Percentiles rank a stretch among this genome's conserved stretches.
These are phyloP conservation scores for Glossosoma conforme DNA, from an alignment of 1,140 invertebrate species.

Conservation along the genomic window DNA sequence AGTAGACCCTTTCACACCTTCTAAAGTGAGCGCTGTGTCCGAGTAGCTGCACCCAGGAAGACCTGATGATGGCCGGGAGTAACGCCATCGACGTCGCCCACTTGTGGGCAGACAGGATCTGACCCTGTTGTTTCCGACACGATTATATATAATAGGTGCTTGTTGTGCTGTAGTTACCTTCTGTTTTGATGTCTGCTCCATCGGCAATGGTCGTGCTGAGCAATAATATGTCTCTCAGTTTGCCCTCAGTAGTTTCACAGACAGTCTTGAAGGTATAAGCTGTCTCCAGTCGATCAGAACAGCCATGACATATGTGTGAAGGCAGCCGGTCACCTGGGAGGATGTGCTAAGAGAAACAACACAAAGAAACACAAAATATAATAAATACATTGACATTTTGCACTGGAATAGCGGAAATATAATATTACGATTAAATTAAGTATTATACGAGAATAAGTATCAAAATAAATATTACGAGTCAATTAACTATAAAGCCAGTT, in stretches of 20 bases:
- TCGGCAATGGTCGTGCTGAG: too few relatives aligned
- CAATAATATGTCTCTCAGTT: not conserved
- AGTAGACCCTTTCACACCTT: too few relatives aligned
- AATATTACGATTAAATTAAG: not conserved
- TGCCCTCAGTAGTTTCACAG: not conserved
- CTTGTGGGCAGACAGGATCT: too few relatives aligned
- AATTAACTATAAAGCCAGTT: too few relatives aligned
- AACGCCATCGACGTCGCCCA: too few relatives aligned
- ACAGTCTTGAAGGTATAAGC: slow-evolving; percentile 3
- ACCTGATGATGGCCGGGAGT: too few relatives aligned
- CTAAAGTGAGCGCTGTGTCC: too few relatives aligned
- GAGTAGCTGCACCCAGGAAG: too few relatives aligned
- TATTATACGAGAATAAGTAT: not conserved
- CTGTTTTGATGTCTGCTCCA: not conserved
- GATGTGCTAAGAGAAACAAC: not conserved
- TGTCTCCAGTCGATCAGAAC: not conserved
- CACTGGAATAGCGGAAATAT: not conserved
- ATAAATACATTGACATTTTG: not conserved
- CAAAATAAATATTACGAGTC: too few relatives aligned
- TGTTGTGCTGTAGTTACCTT: not conserved
- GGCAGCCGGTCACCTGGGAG: not conserved
- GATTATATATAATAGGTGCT: not conserved
- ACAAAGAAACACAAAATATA: not conserved
- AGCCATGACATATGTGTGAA: not conserved
- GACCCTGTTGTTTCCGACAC: too few relatives aligned